These are phyloP conservation scores for Epicampocera succincta DNA, from an alignment of 2,888 invertebrate genomes.

Conservation along the genomic window DNA sequence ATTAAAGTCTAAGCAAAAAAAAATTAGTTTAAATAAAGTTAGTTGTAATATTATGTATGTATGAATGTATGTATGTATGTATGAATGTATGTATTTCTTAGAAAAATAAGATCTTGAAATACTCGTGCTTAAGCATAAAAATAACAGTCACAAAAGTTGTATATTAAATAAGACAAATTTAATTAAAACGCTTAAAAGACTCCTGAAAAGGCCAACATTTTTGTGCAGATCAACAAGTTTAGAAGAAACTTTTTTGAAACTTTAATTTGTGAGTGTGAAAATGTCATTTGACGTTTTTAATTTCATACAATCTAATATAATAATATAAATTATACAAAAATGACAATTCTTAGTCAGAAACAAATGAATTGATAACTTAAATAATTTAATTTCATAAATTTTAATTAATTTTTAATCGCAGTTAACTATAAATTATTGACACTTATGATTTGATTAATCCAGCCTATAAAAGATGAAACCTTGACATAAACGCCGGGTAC, in stretches of 20 bases:
- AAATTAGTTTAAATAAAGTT: slow-evolving; percentile 45
- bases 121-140: slow-evolving; percentile 45
- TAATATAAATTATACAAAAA: slow-evolving; percentile 7
- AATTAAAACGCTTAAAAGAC: too few relatives aligned
- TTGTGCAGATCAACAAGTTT: too few relatives aligned
- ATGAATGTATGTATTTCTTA: slow-evolving; percentile 2
- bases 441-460: slow-evolving; percentile 98
- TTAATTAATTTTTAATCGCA: slow-evolving; percentile 26
- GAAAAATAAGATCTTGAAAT: slow-evolving; percentile 41
- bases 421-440: slow-evolving; percentile 91
- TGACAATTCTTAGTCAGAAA: neutral
- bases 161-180: neutral
- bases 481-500: slow-evolving; percentile 99
- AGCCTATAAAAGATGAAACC: slow-evolving; percentile 96
- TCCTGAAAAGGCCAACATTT: too few relatives aligned
- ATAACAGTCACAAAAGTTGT: slow-evolving; percentile 57
- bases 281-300: too few relatives aligned
- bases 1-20: slow-evolving; percentile 12
- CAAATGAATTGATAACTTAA: slow-evolving; percentile 29
- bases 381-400: slow-evolving; percentile 1
- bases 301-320: neutral
- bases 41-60: slow-evolving; percentile 35
- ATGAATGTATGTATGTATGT: neutral
- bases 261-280: too few relatives aligned
- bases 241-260: too few relatives aligned